Percentiles rank a stretch among this genome's conserved stretches.
These are phyloP conservation scores for Gorsachius magnificus DNA, from an alignment of 2,797 vertebrate species.

Conservation along the genomic window DNA sequence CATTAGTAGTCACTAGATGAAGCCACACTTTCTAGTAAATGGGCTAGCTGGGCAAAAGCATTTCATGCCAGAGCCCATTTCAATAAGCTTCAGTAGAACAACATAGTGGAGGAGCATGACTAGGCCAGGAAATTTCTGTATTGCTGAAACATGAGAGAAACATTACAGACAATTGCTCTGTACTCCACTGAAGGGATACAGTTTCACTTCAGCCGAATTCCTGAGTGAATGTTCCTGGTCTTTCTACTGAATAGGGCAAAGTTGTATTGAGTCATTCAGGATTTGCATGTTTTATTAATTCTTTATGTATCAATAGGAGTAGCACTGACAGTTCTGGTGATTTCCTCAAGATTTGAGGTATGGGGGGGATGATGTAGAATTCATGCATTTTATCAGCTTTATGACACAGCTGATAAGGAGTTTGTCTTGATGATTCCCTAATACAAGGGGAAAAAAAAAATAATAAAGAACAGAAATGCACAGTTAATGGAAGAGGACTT, in stretches of 20 bases:
- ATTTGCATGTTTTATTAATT: neutral
- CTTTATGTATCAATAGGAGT: neutral
- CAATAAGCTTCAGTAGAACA: neutral
- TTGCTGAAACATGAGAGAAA: neutral
- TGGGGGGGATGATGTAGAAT: neutral
- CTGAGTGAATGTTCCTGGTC: neutral
- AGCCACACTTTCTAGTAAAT: neutral
- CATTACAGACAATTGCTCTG: neutral
- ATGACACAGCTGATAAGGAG: neutral
- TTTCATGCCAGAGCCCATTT: neutral
- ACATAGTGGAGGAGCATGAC: neutral
- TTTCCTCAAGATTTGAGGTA: neutral
- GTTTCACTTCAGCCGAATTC: neutral
- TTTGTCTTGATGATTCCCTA: neutral
- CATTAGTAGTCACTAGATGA: constrained; percentile 7
- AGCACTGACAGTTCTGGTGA: neutral
- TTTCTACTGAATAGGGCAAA: neutral
- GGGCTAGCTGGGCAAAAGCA: neutral
- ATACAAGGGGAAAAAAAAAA: neutral
- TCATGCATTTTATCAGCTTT: neutral
- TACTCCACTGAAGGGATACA: neutral
- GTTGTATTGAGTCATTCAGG: neutral
- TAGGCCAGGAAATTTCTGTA: neutral
- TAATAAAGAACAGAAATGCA: neutral
- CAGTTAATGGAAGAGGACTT: neutral